Evolutionary conservation across 23 tunicate genomes (phyloP).

Genomic region (Botrylloides violaceus): DNA sequence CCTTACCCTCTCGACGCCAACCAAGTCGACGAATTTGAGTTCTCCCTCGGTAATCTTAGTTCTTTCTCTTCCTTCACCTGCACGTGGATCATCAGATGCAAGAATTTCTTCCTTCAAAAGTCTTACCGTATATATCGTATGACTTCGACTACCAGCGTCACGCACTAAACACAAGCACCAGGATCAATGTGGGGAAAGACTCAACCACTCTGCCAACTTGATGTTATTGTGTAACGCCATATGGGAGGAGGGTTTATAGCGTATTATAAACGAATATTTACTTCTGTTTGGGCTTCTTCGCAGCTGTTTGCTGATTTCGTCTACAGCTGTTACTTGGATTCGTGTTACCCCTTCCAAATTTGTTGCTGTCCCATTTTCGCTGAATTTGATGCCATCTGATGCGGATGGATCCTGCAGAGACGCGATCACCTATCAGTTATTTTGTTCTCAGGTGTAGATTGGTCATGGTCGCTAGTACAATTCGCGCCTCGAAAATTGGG

Average conservation of each 20-base stretch:
- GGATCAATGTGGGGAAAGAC: not conserved
- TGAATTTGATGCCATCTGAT: slow-evolving; percentile 56
- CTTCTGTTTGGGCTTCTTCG: slow-evolving; percentile 87
- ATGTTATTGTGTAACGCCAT: not conserved
- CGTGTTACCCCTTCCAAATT: slow-evolving; percentile 69
- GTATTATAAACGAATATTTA: too few species aligned
- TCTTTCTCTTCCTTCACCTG: slow-evolving; percentile 20
- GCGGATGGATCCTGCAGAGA: slow-evolving; percentile 84
- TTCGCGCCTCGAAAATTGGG: too few species aligned
- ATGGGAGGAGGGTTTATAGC: too few species aligned
- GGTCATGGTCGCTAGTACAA: too few species aligned
- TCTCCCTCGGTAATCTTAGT: slow-evolving; percentile 45
- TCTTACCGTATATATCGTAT: slow-evolving; percentile 63
- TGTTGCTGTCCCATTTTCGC: slow-evolving; percentile 39
- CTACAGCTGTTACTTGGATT: slow-evolving; percentile 37
- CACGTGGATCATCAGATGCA: not conserved
- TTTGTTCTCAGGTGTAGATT: too few species aligned
- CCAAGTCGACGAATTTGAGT: slow-evolving; percentile 75
- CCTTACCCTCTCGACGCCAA: slow-evolving; percentile 78
- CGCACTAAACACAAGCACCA: slow-evolving; percentile 38
- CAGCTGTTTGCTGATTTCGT: slow-evolving; percentile 88
- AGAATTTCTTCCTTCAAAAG: slow-evolving; percentile 50
- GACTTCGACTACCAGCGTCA: slow-evolving; percentile 83
- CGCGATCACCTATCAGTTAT: too few species aligned
- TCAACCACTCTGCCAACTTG: not conserved